Base-by-base conservation (phyloP, 2,888 invertebrate genomes). In the Onchidella celtica region DNA sequence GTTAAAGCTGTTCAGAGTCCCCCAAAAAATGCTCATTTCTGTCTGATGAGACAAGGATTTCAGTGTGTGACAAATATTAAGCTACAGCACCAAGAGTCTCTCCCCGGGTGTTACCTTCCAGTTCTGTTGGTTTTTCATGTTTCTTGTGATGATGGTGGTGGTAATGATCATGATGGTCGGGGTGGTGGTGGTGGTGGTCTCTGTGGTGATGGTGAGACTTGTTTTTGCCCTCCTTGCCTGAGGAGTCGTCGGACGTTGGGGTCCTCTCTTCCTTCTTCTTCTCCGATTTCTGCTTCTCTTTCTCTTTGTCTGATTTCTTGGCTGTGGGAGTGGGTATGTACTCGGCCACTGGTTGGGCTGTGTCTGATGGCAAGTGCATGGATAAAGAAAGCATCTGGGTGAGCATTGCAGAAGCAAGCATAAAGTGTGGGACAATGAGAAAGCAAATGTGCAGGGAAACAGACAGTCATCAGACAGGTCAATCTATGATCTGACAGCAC, bases 291-390 rank as follows among this genome's bases (percentile, higher is more conserved):
- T 24, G 21, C 21, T 61, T 70, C 1, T 55, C 27, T 36, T 38
- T 68, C 17, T 80, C 80, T 27, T 74, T 80, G 24, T n/a, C n/a
- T n/a, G n/a, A n/a, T n/a, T 27, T 74, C 59, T 57, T 68, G 36
- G 38, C 55, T 3, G 84, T 82, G 2, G 83, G 81, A 11, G 83
- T 84, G 32, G 84, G 82, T 11, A 84, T 74, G 55, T 82, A 82
- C 65, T 80, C 77, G 2, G 76, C 72, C 9, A 36, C 73, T 69
- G 77, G 65, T 9, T 81, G 36, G 72, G 34, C 27, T 21, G 66
- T 2, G 27, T 2, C 76, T 77, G 68, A 14, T 24, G 21, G 66
- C 6, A n/a, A 57, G 3, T n/a, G 11, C 21, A 3, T n/a, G 57
- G 24, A n/a, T n/a, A n/a, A n/a, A n/a, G n/a, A n/a, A n/a, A n/a